A percentile compares a stretch with the other conserved stretches of the same genome.
These are phyloP conservation scores for Laticauda laticaudata DNA, from an alignment of 2,113 vertebrate species.

Conservation along the genomic window DNA sequence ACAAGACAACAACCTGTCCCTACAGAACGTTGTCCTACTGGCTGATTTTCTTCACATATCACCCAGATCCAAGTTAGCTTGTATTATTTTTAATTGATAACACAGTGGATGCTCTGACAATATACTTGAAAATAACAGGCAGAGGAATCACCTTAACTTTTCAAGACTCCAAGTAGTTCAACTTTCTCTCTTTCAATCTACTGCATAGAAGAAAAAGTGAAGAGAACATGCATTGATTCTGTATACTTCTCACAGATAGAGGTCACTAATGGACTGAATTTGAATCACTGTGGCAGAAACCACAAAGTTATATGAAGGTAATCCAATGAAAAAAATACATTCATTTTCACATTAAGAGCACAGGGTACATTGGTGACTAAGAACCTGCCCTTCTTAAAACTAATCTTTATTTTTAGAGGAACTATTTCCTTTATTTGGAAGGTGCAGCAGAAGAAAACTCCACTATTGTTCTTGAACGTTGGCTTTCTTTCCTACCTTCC, in stretches of 20 bases:
- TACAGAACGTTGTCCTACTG: slow-evolving; percentile 29
- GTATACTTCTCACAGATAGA: slow-evolving; percentile 78
- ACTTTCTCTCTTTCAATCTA: neutral
- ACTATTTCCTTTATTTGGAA: slow-evolving; percentile 46
- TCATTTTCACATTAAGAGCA: slow-evolving; percentile 62
- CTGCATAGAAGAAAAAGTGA: slow-evolving; percentile 25
- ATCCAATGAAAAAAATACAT: slow-evolving; percentile 67
- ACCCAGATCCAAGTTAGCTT: neutral
- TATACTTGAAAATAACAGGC: slow-evolving; percentile 33
- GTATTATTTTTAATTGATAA: slow-evolving; percentile 36
- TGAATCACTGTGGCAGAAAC: slow-evolving; percentile 67
- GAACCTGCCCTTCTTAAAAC: slow-evolving; percentile 56
- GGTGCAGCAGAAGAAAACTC: slow-evolving; percentile 16
- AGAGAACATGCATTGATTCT: slow-evolving; percentile 45
- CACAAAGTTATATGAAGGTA: slow-evolving; percentile 71
- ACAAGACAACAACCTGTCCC: neutral
- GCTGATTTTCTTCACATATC: slow-evolving; percentile 9
- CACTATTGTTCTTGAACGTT: slow-evolving; percentile 29
- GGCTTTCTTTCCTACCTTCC: slow-evolving; percentile 5
- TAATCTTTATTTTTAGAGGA: slow-evolving; percentile 48
- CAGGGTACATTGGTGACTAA: slow-evolving; percentile 47
- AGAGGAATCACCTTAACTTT: slow-evolving; percentile 27
- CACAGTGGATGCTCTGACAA: neutral
- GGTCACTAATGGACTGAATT: slow-evolving; percentile 82
- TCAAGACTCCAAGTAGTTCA: slow-evolving; percentile 40